Evolutionary conservation across 2,113 vertebrate genomes (phyloP).

Genomic region (Chaenocephalus aceratus): DNA sequence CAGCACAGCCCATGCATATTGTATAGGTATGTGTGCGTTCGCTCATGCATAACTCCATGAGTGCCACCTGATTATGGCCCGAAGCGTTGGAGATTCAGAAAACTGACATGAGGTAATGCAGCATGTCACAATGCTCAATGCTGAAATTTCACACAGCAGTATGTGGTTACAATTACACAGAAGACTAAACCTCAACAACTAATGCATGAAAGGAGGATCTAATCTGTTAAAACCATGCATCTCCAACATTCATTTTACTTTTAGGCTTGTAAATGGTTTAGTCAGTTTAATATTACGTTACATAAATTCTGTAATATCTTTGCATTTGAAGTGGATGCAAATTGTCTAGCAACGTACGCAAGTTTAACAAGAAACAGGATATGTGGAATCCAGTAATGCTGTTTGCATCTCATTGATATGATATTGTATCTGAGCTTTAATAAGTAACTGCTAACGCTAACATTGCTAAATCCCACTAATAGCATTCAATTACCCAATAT

Average conservation of each 20-base stretch:
- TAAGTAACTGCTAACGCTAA: neutral
- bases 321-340: neutral
- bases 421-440: neutral
- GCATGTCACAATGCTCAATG: neutral
- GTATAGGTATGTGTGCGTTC: neutral
- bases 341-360: neutral
- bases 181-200: neutral
- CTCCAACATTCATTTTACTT: neutral
- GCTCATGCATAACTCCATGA: neutral
- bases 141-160: constrained; percentile 8
- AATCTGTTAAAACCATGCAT: neutral
- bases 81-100: neutral
- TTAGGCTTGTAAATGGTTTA: neutral
- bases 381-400: neutral
- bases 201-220: neutral
- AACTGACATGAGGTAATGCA: neutral
- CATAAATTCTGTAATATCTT: neutral
- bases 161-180: neutral
- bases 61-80: neutral
- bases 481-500: no score
- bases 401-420: neutral
- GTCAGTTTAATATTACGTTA: neutral
- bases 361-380: neutral
- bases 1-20: neutral
- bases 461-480: neutral